Conservation (phyloP, 2,113 vertebrate genomes). For the Mungos mungo region DNA sequence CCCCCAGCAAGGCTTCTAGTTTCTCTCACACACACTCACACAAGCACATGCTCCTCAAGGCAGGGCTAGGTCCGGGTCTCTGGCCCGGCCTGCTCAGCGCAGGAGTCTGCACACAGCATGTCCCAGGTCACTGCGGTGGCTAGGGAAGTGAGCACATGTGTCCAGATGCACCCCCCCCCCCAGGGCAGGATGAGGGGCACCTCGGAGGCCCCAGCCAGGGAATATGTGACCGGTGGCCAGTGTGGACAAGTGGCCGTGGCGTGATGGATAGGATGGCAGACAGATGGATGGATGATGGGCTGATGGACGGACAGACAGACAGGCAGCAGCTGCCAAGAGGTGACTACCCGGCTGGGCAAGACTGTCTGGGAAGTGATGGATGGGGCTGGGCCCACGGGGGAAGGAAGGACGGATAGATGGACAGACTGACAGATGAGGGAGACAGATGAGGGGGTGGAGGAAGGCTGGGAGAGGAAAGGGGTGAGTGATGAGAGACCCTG, state of each 20-base stretch:
- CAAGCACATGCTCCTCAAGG: too few species aligned
- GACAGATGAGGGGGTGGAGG: constrained; percentile 22
- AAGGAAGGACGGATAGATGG: background rate
- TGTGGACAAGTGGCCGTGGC: background rate
- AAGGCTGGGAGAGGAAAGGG: background rate
- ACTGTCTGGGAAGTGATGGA: constrained; percentile 70
- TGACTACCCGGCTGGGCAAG: constrained; percentile 44
- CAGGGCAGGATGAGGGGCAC: background rate
- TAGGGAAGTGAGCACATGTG: background rate
- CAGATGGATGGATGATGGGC: constrained; percentile 67
- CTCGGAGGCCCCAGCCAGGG: background rate
- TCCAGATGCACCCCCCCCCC: background rate
- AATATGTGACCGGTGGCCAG: background rate
- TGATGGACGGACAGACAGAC: constrained; percentile 35
- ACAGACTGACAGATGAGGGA: constrained; percentile 55
- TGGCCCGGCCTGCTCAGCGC: background rate
- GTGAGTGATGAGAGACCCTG: constrained; percentile 49
- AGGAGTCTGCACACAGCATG: rapidly evolving
- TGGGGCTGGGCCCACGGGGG: background rate
- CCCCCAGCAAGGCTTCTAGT: background rate
- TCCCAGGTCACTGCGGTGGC: background rate
- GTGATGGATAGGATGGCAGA: constrained; percentile 48
- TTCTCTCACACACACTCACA: too few species aligned
- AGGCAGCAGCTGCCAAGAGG: constrained; percentile 39
- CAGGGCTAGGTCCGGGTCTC: background rate